A percentile compares a stretch with the other conserved stretches of the same genome.
Evolutionary conservation across 1,140 invertebrate genomes (phyloP).

Genomic region (Laupala kohalensis): DNA sequence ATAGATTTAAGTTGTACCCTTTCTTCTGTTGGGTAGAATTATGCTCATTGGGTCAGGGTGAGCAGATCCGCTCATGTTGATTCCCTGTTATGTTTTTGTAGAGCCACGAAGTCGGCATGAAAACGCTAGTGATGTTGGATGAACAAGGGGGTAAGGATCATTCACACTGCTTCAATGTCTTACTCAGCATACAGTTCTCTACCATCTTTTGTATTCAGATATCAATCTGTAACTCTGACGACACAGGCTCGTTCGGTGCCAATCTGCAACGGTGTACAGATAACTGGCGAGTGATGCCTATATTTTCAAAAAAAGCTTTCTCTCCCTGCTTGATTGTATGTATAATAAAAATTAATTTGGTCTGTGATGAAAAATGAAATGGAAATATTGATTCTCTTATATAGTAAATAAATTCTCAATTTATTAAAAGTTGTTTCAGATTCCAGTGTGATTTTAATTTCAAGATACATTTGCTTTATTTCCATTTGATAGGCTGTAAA

Average conservation of each 20-base stretch:
- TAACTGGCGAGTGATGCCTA: too few species aligned
- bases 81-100: slow-evolving; percentile 47
- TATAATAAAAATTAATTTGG: too few species aligned
- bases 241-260: neutral
- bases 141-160: slow-evolving; percentile 85
- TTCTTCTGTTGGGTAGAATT: slow-evolving; percentile 4
- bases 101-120: slow-evolving; percentile 88
- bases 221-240: neutral
- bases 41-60: neutral
- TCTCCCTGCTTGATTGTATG: too few species aligned
- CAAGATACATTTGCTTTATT: too few species aligned
- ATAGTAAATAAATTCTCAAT: too few species aligned
- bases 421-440: too few species aligned
- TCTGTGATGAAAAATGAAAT: too few species aligned
- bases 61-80: slow-evolving; percentile 6
- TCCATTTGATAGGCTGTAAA: too few species aligned
- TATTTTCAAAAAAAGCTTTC: too few species aligned
- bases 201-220: neutral
- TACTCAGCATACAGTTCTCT: neutral
- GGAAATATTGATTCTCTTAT: too few species aligned
- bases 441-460: too few species aligned
- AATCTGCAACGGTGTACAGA: neutral
- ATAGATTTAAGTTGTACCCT: neutral
- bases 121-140: slow-evolving; percentile 88
- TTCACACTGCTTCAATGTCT: slow-evolving; percentile 16